Percentiles rank a stretch among this genome's conserved stretches.
phyloP scores from a whole-genome alignment of 2,888 invertebrate species.

The Petrolisthes cinctipes region DNA sequence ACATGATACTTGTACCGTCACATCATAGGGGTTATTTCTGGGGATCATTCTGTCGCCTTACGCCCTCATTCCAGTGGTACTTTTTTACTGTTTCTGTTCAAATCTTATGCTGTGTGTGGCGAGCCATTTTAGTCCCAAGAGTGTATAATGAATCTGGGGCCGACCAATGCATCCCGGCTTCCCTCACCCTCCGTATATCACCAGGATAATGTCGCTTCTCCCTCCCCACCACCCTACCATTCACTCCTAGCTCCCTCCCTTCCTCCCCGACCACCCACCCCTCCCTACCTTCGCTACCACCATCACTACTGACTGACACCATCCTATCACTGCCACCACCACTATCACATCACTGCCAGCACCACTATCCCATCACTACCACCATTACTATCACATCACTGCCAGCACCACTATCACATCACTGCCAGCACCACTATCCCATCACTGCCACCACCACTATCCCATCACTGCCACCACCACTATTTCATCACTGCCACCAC shows the following conservation, averaged over 20 bases:
- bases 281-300: not conserved
- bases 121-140: conserved; percentile 49
- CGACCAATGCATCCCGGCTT: conserved; percentile 32
- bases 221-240: not conserved
- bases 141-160: conserved; percentile 56
- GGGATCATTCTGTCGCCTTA: not conserved
- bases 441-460: not conserved
- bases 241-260: not conserved
- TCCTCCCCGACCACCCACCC: not conserved
- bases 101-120: conserved; percentile 55
- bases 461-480: not conserved
- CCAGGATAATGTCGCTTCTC: conserved; percentile 25
- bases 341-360: not conserved
- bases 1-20: conserved; percentile 12
- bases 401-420: not conserved
- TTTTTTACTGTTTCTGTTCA: conserved; percentile 57
- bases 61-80: conserved; percentile 43
- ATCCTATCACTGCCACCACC: not conserved
- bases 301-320: not conserved
- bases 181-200: conserved; percentile 37
- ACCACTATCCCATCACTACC: not conserved
- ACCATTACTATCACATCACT: not conserved
- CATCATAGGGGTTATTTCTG: conserved; percentile 21
- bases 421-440: not conserved
- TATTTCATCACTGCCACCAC: not conserved